A percentile compares a stretch with the other conserved stretches of the same genome.
These are phyloP conservation scores for Philypnodon macrostomus DNA, from an alignment of 2,797 vertebrate species.

Conservation along the genomic window DNA sequence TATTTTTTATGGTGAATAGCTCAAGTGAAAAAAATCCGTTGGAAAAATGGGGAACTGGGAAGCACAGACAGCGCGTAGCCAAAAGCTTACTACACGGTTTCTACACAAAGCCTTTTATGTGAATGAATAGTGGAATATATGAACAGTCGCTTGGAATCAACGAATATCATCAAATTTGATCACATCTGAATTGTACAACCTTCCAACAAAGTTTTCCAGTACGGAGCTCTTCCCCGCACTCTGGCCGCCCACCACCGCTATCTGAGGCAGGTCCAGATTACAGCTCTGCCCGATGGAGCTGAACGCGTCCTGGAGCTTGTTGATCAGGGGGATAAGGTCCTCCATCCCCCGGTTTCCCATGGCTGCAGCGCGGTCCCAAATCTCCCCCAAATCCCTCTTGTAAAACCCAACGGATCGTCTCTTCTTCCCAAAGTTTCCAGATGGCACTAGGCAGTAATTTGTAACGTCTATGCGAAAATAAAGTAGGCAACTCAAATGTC, in stretches of 20 bases:
- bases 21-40: conserved; percentile 40
- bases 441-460: no score
- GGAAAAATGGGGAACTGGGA: conserved; percentile 35
- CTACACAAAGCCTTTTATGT: conserved; percentile 24
- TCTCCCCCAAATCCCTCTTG: conserved; percentile 17
- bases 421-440: conserved; percentile 37
- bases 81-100: conserved; percentile 51
- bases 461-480: background rate
- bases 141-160: background rate
- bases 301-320: conserved; percentile 96
- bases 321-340: conserved; percentile 93
- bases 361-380: conserved; percentile 48
- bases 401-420: conserved; percentile 16
- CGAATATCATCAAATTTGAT: background rate
- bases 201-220: conserved; percentile 93
- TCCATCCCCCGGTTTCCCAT: conserved; percentile 99
- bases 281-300: conserved; percentile 95
- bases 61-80: conserved; percentile 36
- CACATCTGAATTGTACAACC: conserved; percentile 70
- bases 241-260: conserved; percentile 95
- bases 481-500: background rate
- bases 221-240: conserved; percentile 97
- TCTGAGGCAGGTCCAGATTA: conserved; percentile 93
- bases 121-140: background rate
- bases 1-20: conserved; percentile 41